phyloP scores from a whole-genome alignment of 2,888 invertebrate genomes.

The Sminthurinus aureus region DNA sequence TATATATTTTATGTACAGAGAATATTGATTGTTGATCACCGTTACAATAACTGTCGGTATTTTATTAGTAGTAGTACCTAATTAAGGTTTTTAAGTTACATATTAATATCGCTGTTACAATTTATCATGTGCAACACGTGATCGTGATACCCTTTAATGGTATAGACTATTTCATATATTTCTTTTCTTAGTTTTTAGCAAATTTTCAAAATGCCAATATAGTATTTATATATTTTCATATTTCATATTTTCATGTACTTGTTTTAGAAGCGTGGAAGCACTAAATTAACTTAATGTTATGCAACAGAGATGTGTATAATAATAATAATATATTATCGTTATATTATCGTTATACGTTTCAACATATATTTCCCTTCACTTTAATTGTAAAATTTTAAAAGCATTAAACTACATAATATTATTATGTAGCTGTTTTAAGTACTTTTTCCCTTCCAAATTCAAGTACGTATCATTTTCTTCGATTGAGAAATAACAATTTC shows the following conservation, averaged over 20 bases:
- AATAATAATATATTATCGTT: background rate
- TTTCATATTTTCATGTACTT: too few species aligned
- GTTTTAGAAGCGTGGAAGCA: background rate
- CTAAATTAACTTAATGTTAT: background rate
- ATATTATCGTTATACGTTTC: background rate
- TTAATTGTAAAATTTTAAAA: background rate
- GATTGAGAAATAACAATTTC: background rate
- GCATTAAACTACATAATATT: background rate
- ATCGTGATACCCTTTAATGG: too few species aligned
- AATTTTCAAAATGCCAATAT: too few species aligned
- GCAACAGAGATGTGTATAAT: background rate
- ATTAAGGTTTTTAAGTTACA: background rate
- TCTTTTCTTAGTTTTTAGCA: background rate
- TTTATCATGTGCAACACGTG: too few species aligned
- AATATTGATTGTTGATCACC: background rate
- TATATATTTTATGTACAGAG: background rate
- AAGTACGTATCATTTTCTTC: background rate
- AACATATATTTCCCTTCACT: too few species aligned
- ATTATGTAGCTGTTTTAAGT: background rate
- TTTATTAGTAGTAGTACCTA: background rate
- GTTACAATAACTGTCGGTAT: too few species aligned
- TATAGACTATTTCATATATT: background rate
- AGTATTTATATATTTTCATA: too few species aligned
- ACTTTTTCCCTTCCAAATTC: background rate
- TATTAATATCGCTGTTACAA: too few species aligned